These are phyloP conservation scores for Spodoptera exigua DNA, from an alignment of 2,888 invertebrate genomes.

Conservation along the genomic window DNA sequence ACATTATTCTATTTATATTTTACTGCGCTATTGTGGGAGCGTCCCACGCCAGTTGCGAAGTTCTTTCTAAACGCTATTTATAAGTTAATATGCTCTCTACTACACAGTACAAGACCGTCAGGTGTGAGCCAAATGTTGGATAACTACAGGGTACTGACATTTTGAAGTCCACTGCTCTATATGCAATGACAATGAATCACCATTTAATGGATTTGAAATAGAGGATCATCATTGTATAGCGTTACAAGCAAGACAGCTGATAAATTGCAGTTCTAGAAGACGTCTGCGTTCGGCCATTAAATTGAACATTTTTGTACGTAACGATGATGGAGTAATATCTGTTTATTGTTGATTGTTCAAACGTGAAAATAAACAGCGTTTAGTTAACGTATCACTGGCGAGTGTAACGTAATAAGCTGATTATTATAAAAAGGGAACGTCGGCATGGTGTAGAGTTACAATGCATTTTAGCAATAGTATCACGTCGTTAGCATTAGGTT, in stretches of 20 bases:
- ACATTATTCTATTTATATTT: conserved; percentile 66
- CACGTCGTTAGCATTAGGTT: conserved; percentile 22
- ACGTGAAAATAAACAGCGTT: conserved; percentile 24
- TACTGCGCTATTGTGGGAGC: conserved; percentile 61
- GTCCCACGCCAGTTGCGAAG: conserved; percentile 70
- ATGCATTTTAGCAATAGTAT: conserved; percentile 8
- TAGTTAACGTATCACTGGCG: conserved; percentile 17
- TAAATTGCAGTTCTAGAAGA: conserved; percentile 27
- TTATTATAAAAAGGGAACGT: conserved; percentile 1
- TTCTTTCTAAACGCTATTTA: conserved; percentile 67
- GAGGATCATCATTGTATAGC: conserved; percentile 21
- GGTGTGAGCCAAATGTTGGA: conserved; percentile 68
- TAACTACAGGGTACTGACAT: conserved; percentile 57
- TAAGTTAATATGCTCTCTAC: conserved; percentile 46
- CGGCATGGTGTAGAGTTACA: neutral
- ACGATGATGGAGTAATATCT: conserved; percentile 20
- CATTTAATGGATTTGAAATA: conserved; percentile 44
- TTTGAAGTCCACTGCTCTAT: conserved; percentile 39
- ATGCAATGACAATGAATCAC: conserved; percentile 56
- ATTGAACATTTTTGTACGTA: conserved; percentile 30
- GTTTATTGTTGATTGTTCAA: conserved; percentile 25
- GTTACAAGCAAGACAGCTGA: conserved; percentile 18
- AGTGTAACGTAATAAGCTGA: conserved; percentile 10
- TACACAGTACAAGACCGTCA: conserved; percentile 48
- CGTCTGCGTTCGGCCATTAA: conserved; percentile 16